Base-by-base conservation (phyloP, 2,797 vertebrate genomes). In the Myoxocephalus aenaeus region DNA sequence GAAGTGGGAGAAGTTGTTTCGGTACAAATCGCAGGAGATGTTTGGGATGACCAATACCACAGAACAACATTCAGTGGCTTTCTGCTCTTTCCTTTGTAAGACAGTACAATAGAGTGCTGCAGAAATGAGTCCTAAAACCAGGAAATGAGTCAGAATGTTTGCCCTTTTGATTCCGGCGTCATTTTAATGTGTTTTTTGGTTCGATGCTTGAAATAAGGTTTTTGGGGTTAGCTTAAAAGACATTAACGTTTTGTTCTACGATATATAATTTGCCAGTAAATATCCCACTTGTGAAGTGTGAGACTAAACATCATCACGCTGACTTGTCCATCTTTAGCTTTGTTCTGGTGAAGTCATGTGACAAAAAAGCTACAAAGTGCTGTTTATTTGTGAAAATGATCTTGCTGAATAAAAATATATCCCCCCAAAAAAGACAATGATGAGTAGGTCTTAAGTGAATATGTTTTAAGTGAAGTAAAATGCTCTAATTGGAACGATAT, bases 1-100 rank as follows among this genome's bases (percentile, higher is more conserved):
- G 59, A 86, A 18, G 65, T 54, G 53, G 70, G 75, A 57, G 82
- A 84, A 73, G 48, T 72, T 62, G 74, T 91, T 32, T 66, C 61
- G 6, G 7, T 88, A 3, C 3, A 65, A 0, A 0, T 38, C 27
- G 0, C 0, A 0, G 82, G 59, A 48, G 0, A 0, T 0, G 57
- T 89, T 62, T 89, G 88, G 81, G 77, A 87, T 63, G 81, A 88
- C 54, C 22, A 69, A 0, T 65, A 84, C 44, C 69, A 75, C 59
- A 89, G 81, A 83, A 79, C 86, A 50, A 86, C 81, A 1, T 90
- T 89, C 9, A 79, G 69, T 67, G 86, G 88, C 32, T 87, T 88
- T 69, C 68, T 86, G 18, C 73, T 87, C 9, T 89, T 89, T 81
- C 13, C 38, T 56, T 66, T 75, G 9, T 75, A 67, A 74, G 48